Evolutionary conservation across 2,113 vertebrate genomes (phyloP).

Genomic region (Fulica atra): DNA sequence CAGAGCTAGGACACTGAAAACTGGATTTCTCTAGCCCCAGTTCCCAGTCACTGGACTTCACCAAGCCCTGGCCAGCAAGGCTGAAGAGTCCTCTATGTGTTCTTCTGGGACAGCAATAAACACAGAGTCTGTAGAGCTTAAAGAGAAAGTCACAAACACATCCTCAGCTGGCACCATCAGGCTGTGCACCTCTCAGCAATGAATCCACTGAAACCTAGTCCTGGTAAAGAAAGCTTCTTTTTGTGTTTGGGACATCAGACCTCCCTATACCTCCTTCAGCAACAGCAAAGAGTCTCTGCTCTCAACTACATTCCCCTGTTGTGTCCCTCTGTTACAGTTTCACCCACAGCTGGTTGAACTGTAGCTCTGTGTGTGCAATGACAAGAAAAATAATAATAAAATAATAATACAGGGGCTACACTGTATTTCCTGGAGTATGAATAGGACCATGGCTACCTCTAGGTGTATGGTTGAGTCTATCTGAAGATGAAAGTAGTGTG

Average conservation of each 20-base stretch:
- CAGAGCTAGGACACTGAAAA: background rate
- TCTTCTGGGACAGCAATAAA: background rate
- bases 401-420: background rate
- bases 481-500: background rate
- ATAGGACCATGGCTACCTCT: background rate
- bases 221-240: background rate
- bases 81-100: background rate
- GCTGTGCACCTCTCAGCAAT: background rate
- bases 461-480: background rate
- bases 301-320: rapidly evolving
- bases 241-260: background rate
- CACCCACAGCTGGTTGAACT: background rate
- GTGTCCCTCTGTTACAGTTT: background rate
- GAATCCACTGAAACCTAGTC: background rate
- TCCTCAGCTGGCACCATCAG: background rate
- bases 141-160: background rate
- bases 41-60: background rate
- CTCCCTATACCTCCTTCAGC: background rate
- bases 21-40: background rate
- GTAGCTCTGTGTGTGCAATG: background rate
- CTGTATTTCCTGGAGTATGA: background rate
- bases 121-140: background rate
- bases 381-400: background rate
- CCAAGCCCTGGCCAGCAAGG: background rate
- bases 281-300: background rate